Evolutionary conservation across 1,140 invertebrate genomes (phyloP).

Genomic region (Drosophila busckii): DNA sequence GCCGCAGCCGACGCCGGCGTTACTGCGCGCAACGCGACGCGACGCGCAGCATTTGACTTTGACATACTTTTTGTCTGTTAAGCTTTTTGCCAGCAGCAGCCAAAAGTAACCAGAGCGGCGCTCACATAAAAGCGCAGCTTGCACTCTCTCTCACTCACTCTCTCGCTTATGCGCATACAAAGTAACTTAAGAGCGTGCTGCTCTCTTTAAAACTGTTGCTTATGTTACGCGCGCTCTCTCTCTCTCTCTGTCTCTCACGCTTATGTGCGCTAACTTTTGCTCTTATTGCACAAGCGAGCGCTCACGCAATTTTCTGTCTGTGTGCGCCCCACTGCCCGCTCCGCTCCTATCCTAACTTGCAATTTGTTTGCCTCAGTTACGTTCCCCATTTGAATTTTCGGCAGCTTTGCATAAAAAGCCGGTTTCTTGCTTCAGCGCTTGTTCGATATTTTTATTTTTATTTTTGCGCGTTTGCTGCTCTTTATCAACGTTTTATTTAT

Average conservation of each 20-base stretch:
- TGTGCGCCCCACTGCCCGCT: neutral
- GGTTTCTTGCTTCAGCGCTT: too few relatives aligned
- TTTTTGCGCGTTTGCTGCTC: conserved; percentile 23
- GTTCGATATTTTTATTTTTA: conserved; percentile 15
- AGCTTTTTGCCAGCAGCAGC: conserved; percentile 32
- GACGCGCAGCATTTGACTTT: conserved; percentile 69
- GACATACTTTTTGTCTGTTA: conserved; percentile 75
- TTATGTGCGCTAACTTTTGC: conserved; percentile 1
- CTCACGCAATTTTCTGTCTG: conserved; percentile 51
- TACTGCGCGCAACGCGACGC: conserved; percentile 18
- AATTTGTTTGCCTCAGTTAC: conserved; percentile 22
- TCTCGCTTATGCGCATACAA: neutral
- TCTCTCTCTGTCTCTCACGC: conserved; percentile 9
- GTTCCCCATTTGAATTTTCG: conserved; percentile 35
- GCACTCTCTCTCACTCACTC: conserved; percentile 1
- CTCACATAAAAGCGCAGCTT: conserved; percentile 48
- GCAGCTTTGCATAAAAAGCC: conserved; percentile 72
- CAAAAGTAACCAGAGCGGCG: conserved; percentile 36
- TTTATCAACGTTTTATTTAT: conserved; percentile 17
- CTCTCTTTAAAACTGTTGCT: conserved; percentile 51
- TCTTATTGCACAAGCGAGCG: conserved; percentile 56
- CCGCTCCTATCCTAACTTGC: neutral
- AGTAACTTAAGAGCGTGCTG: neutral
- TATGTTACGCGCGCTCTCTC: conserved; percentile 16
- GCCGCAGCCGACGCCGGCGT: conserved; percentile 11